Conservation (phyloP, 2,888 invertebrate genomes). For the Agonopterix arenella region DNA sequence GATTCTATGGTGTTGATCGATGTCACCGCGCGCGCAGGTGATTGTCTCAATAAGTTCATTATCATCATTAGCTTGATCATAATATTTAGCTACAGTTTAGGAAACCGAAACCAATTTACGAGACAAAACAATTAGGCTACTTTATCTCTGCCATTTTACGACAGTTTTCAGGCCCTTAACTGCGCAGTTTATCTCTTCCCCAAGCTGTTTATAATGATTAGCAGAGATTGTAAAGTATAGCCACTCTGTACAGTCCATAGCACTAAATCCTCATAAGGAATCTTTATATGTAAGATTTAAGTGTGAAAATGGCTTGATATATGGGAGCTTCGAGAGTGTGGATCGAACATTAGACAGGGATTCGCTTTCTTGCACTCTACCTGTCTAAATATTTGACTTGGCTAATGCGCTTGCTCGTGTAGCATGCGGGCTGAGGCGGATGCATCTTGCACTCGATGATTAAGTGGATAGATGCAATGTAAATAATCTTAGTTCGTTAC, state of each 20-base stretch:
- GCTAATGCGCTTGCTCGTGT: slow-evolving; percentile 35
- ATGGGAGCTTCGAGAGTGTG: not conserved
- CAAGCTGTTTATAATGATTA: slow-evolving; percentile 27
- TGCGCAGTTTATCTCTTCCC: not conserved
- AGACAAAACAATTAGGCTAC: slow-evolving; percentile 6
- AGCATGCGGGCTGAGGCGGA: slow-evolving; percentile 17
- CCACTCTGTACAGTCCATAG: slow-evolving; percentile 1
- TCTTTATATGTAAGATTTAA: not conserved
- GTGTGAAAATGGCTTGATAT: not conserved
- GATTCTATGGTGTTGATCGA: too few species aligned
- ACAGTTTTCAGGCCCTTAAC: slow-evolving; percentile 2
- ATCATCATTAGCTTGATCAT: too few species aligned
- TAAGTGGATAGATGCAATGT: not conserved
- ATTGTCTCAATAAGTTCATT: too few species aligned
- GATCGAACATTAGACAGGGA: slow-evolving; percentile 7
- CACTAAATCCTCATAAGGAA: not conserved
- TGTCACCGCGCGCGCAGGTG: too few species aligned
- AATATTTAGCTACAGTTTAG: not conserved
- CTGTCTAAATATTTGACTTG: slow-evolving; percentile 52
- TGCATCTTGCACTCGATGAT: not conserved
- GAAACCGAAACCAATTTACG: slow-evolving; percentile 3
- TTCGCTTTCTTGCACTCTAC: slow-evolving; percentile 33
- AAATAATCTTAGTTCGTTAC: too few species aligned
- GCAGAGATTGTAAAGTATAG: slow-evolving; percentile 26
- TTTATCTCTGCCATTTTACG: not conserved